A percentile compares a stretch with the other conserved stretches of the same genome.
Evolutionary conservation across 2,888 invertebrate genomes (phyloP).

Genomic region (Melanotus villosus): DNA sequence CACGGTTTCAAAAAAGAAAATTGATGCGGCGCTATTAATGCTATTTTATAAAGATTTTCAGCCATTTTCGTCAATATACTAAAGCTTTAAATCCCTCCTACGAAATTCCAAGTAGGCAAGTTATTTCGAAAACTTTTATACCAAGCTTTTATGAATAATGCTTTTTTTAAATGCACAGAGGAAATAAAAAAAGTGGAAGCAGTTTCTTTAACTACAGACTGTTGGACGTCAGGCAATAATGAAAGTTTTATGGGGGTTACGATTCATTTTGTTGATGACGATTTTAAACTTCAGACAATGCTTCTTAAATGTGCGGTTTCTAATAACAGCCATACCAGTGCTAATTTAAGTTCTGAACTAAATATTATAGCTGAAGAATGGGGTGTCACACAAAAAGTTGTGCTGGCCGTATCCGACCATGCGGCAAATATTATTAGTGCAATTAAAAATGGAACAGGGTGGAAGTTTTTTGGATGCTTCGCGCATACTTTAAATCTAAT

Average conservation of each 20-base stretch:
- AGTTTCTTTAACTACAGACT: constrained; percentile 56
- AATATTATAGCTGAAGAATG: constrained; percentile 51
- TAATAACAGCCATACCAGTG: constrained; percentile 52
- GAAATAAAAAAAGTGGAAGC: constrained; percentile 24
- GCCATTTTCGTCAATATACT: too few species aligned
- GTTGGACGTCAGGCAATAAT: constrained; percentile 57
- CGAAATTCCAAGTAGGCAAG: constrained; percentile 35
- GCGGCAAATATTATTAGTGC: constrained; percentile 56
- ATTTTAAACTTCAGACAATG: constrained; percentile 47
- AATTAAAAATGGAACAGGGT: too few species aligned
- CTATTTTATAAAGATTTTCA: too few species aligned
- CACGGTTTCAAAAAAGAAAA: too few species aligned
- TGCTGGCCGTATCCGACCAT: constrained; percentile 55
- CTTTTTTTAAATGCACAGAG: constrained; percentile 23
- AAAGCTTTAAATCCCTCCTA: too few species aligned
- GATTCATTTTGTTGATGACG: constrained; percentile 51
- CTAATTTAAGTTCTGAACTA: constrained; percentile 53
- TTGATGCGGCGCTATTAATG: too few species aligned
- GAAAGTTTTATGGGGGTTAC: constrained; percentile 56
- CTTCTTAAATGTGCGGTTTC: constrained; percentile 44
- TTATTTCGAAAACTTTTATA: constrained; percentile 33
- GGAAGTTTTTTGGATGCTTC: constrained; percentile 18
- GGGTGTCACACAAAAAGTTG: constrained; percentile 54
- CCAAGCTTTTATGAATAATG: constrained; percentile 42
- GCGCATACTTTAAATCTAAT: too few species aligned